These are phyloP conservation scores for Formica selysi DNA, from an alignment of 1,140 invertebrate species.

Conservation along the genomic window DNA sequence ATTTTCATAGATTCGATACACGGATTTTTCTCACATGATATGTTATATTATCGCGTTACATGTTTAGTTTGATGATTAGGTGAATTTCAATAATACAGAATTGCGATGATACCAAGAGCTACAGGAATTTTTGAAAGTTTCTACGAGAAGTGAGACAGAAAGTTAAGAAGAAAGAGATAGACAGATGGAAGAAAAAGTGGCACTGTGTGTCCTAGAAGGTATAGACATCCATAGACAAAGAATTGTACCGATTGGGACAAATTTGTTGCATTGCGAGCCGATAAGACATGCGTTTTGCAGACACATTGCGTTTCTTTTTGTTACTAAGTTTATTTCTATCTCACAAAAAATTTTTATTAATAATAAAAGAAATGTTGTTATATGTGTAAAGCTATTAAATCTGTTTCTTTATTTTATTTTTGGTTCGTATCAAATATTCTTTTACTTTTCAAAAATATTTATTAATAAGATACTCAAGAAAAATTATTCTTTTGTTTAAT, in stretches of 20 bases:
- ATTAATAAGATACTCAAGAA: not conserved
- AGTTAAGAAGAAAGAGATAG: not conserved
- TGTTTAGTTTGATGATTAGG: not conserved
- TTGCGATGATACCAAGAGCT: not conserved
- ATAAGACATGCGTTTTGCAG: no score
- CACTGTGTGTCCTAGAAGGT: not conserved
- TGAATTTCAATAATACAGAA: not conserved
- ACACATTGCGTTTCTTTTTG: no score
- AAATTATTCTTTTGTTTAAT: not conserved
- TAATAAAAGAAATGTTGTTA: not conserved
- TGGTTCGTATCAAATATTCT: not conserved
- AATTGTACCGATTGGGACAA: not conserved
- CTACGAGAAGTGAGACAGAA: constrained; percentile 6
- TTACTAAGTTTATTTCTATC: no score
- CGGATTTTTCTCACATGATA: not conserved
- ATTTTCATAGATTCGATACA: constrained; percentile 12
- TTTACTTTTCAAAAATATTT: not conserved
- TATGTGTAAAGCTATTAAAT: not conserved
- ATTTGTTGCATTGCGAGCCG: not conserved
- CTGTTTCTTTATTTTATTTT: not conserved
- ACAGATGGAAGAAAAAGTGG: not conserved
- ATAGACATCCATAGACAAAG: not conserved
- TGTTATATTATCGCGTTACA: not conserved
- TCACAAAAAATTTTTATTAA: not conserved
- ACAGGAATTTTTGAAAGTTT: constrained; percentile 4